phyloP scores from a whole-genome alignment of 1,140 invertebrate species.

The Euwallacea fornicatus region DNA sequence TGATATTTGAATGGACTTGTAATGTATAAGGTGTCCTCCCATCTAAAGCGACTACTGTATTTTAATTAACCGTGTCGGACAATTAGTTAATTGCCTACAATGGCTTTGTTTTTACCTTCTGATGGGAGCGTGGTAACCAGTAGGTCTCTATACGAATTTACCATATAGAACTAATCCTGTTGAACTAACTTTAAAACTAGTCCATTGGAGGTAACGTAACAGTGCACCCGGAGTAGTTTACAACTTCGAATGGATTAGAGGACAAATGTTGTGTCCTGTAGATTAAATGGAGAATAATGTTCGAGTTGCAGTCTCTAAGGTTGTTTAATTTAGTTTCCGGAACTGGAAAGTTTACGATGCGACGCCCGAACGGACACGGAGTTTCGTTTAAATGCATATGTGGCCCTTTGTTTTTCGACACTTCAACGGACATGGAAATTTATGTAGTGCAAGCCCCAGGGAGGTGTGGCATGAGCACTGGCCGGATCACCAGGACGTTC shows the following conservation, averaged over 20 bases:
- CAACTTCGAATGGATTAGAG: conserved; percentile 22
- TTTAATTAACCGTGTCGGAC: conserved; percentile 26
- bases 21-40: conserved; percentile 16
- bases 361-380: no score
- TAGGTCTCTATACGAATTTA: no score
- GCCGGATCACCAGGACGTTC: no score
- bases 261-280: conserved; percentile 23
- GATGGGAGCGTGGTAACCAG: neutral
- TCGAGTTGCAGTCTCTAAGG: neutral
- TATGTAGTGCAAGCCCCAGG: no score
- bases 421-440: no score
- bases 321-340: conserved; percentile 20
- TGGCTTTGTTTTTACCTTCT: conserved; percentile 10
- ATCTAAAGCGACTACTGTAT: conserved; percentile 22
- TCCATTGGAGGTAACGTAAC: no score
- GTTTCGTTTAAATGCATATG: no score
- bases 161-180: no score
- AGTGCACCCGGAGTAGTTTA: neutral
- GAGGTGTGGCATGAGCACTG: no score
- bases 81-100: conserved; percentile 35
- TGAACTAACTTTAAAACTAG: no score
- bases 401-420: no score
- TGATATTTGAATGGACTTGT: conserved; percentile 22
- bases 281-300: conserved; percentile 20
- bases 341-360: conserved; percentile 13